Evolutionary conservation across 2,888 invertebrate genomes (phyloP).

Genomic region (Tetranychus truncatus): DNA sequence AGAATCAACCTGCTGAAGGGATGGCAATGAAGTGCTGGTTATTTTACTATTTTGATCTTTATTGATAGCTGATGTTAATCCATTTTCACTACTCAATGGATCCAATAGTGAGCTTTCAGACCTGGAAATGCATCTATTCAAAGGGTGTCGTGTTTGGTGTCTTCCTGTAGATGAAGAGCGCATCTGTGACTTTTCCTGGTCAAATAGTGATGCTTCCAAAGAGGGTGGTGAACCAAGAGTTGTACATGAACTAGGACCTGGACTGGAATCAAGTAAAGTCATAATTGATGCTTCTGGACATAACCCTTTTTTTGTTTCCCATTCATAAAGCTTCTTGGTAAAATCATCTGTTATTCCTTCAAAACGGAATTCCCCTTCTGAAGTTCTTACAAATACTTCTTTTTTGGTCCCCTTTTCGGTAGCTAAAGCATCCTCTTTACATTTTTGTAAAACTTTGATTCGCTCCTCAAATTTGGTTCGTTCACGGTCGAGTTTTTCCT

Average conservation of each 20-base stretch:
- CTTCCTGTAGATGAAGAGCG: too few relatives aligned
- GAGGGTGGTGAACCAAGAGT: too few relatives aligned
- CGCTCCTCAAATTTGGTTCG: conserved; percentile 45
- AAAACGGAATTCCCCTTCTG: conserved; percentile 62
- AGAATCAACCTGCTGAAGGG: too few relatives aligned
- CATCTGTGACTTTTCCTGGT: too few relatives aligned
- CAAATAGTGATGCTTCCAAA: too few relatives aligned
- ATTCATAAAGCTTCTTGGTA: conserved; percentile 70
- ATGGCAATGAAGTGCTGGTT: too few relatives aligned
- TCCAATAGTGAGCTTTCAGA: too few relatives aligned
- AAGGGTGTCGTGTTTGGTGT: too few relatives aligned
- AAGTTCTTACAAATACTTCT: conserved; percentile 61
- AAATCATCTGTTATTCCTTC: conserved; percentile 72
- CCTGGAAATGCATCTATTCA: too few relatives aligned
- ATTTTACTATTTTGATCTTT: too few relatives aligned
- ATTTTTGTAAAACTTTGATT: conserved; percentile 44
- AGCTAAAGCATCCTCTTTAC: conserved; percentile 41
- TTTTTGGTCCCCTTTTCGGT: conserved; percentile 34
- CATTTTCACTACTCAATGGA: too few relatives aligned
- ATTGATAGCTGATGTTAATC: too few relatives aligned
- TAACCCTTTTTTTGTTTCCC: conserved; percentile 72
- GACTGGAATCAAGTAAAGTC: conserved; percentile 46
- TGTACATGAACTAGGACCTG: not conserved
- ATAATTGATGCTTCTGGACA: conserved; percentile 68
- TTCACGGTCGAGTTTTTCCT: conserved; percentile 43